Percentiles rank a stretch among this genome's conserved stretches.
Conservation (phyloP, 2,888 invertebrate genomes). For the Acrobasis consociella region DNA sequence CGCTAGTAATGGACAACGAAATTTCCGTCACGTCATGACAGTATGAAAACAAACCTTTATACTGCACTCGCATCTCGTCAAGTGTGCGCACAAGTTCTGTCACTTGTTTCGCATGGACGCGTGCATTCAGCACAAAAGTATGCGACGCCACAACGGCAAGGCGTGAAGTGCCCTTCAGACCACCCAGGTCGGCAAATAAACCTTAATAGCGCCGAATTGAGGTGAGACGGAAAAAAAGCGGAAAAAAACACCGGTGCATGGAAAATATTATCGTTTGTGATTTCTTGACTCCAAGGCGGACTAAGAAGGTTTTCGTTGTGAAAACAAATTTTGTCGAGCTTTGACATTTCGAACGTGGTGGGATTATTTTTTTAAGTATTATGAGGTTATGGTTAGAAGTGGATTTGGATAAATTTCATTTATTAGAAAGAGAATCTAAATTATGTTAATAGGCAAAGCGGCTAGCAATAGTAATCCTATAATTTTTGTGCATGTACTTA, state of each 20-base stretch:
- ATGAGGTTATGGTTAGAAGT: too few relatives aligned
- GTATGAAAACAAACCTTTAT: slow-evolving; percentile 6
- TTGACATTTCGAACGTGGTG: too few relatives aligned
- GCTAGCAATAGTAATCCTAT: too few relatives aligned
- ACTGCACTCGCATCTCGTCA: not conserved
- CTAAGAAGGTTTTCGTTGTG: not conserved
- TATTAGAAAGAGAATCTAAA: too few relatives aligned
- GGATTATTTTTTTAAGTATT: too few relatives aligned
- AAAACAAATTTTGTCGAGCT: not conserved
- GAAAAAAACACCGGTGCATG: slow-evolving; percentile 16
- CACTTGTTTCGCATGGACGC: slow-evolving; percentile 22
- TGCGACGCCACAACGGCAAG: slow-evolving; percentile 26
- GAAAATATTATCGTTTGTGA: slow-evolving; percentile 24
- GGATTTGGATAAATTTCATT: too few relatives aligned
- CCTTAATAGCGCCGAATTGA: slow-evolving; percentile 50
- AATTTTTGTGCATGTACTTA: too few relatives aligned
- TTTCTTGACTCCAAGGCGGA: slow-evolving; percentile 9
- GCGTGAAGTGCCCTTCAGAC: slow-evolving; percentile 56
- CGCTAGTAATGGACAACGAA: not conserved
- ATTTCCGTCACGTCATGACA: not conserved
- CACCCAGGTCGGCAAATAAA: slow-evolving; percentile 54
- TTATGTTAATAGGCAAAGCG: too few relatives aligned
- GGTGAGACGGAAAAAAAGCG: slow-evolving; percentile 45
- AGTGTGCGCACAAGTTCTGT: slow-evolving; percentile 10
- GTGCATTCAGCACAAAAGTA: slow-evolving; percentile 22